These are phyloP conservation scores for Atta texana DNA, from an alignment of 1,140 invertebrate genomes.

Conservation along the genomic window DNA sequence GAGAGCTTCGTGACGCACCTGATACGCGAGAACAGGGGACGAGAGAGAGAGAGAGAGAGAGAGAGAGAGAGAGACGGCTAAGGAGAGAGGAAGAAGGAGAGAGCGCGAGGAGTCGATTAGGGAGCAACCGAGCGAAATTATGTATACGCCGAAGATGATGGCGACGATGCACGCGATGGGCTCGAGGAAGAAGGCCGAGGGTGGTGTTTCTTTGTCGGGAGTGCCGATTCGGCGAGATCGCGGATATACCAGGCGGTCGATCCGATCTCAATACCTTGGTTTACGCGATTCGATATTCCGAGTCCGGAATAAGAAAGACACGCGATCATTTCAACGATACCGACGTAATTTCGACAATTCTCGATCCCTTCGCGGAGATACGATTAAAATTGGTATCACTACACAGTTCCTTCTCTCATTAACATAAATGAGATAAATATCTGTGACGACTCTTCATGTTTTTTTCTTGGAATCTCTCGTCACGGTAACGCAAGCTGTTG, in stretches of 20 bases:
- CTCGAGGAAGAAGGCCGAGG: conserved; percentile 48
- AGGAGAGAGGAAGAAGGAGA: conserved; percentile 48
- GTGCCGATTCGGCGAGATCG: conserved; percentile 55
- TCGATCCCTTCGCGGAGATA: conserved; percentile 28
- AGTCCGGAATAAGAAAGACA: conserved; percentile 23
- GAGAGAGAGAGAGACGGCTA: conserved; percentile 15
- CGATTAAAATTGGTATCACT: conserved; percentile 56
- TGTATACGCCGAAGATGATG: conserved; percentile 77
- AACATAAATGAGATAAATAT: conserved; percentile 46
- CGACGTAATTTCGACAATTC: conserved; percentile 41
- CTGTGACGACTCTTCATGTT: background rate
- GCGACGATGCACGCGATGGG: conserved; percentile 74
- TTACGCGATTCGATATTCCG: conserved; percentile 2
- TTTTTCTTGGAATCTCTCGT: background rate
- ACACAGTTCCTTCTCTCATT: background rate
- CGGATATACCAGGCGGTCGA: conserved; percentile 53
- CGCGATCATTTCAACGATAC: conserved; percentile 41
- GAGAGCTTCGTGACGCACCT: conserved; percentile 73
- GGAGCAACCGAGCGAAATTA: conserved; percentile 76
- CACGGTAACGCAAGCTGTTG: conserved; percentile 19
- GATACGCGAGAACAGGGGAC: conserved; percentile 64
- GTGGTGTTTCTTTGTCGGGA: conserved; percentile 66
- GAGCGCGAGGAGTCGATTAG: conserved; percentile 70
- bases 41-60: conserved; percentile 51
- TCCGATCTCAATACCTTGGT: conserved; percentile 24